phyloP scores from a whole-genome alignment of 64 coral and sea anemone genomes.

The Acropora tenuis region DNA sequence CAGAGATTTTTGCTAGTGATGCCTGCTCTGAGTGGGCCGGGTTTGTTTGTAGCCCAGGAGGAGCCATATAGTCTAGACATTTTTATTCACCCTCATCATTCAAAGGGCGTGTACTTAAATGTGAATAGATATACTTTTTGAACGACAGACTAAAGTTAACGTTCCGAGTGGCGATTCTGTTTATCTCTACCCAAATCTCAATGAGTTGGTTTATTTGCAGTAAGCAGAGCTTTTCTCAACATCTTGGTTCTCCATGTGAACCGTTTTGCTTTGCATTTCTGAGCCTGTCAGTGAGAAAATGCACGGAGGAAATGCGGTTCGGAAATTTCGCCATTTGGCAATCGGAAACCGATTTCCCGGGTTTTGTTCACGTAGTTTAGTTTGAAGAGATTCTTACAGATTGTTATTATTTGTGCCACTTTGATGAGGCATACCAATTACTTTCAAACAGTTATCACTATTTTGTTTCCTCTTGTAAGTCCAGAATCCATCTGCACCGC shows the following conservation, averaged over 20 bases:
- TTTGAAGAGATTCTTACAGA: neutral
- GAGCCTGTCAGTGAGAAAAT: neutral
- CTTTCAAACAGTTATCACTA: no score
- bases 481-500: no score
- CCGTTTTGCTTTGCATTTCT: neutral
- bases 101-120: neutral
- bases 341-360: neutral
- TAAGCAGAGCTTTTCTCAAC: neutral
- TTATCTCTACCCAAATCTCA: slow-evolving; percentile 1
- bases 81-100: neutral
- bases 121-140: slow-evolving; percentile 20
- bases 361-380: neutral
- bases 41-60: slow-evolving; percentile 4
- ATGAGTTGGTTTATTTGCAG: neutral
- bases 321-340: slow-evolving; percentile 25
- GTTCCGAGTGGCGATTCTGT: neutral
- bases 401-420: neutral
- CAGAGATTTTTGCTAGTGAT: neutral
- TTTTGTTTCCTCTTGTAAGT: no score
- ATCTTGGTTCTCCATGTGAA: neutral
- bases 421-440: neutral
- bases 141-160: slow-evolving; percentile 18
- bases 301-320: neutral
- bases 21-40: neutral
- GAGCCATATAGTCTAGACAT: slow-evolving; percentile 33